Evolutionary conservation across 1,140 invertebrate genomes (phyloP).

Genomic region (Hyles vespertilio): DNA sequence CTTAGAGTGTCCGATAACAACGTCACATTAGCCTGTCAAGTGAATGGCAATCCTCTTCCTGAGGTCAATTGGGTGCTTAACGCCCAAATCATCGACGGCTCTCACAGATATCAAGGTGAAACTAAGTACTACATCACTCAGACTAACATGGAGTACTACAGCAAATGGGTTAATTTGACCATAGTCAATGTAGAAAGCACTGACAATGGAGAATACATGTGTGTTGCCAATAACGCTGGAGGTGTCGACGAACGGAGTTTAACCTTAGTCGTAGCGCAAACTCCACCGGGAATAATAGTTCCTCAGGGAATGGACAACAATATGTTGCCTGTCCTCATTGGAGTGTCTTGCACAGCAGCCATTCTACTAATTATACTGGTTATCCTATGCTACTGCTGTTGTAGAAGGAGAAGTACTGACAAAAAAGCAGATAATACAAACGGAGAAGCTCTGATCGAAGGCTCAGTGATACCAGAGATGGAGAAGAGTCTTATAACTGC

Average conservation of each 20-base stretch:
- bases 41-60: slow-evolving; percentile 85
- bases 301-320: slow-evolving; percentile 65
- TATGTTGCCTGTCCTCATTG: slow-evolving; percentile 74
- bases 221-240: slow-evolving; percentile 89
- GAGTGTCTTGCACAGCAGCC: slow-evolving; percentile 73
- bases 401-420: slow-evolving; percentile 74
- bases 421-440: slow-evolving; percentile 77
- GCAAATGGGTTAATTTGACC: slow-evolving; percentile 86
- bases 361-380: slow-evolving; percentile 79
- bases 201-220: slow-evolving; percentile 93
- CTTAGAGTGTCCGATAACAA: slow-evolving; percentile 80
- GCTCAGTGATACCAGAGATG: slow-evolving; percentile 80
- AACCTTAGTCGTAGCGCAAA: slow-evolving; percentile 77
- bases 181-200: slow-evolving; percentile 81
- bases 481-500: slow-evolving; percentile 88
- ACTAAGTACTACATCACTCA: slow-evolving; percentile 54
- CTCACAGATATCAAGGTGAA: slow-evolving; percentile 76
- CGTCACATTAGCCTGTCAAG: slow-evolving; percentile 85
- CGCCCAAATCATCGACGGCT: slow-evolving; percentile 76
- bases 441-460: slow-evolving; percentile 78
- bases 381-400: slow-evolving; percentile 82
- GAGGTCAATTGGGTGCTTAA: slow-evolving; percentile 86
- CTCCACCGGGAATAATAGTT: slow-evolving; percentile 59
- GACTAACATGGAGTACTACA: slow-evolving; percentile 53
- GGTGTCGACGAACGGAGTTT: slow-evolving; percentile 87